Conservation (phyloP, 2,888 invertebrate genomes). For the Stegophylla sp. region DNA sequence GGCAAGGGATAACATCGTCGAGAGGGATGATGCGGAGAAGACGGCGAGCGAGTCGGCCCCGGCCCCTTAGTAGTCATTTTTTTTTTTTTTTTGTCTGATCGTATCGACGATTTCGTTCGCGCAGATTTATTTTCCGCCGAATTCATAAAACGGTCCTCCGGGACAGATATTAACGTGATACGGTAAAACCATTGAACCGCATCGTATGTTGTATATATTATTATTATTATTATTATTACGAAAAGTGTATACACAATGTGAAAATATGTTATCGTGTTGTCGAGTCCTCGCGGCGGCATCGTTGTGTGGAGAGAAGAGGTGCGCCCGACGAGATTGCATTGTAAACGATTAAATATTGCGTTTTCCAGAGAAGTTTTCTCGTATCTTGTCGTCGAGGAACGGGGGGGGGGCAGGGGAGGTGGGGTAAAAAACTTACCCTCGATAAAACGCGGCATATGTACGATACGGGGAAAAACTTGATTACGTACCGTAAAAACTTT, state of each 20-base stretch:
- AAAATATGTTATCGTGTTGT: slow-evolving; percentile 14
- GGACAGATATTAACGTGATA: slow-evolving; percentile 34
- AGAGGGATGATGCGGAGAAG: slow-evolving; percentile 44
- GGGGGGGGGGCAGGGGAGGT: too few species aligned
- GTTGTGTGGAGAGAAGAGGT: background rate
- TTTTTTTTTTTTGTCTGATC: slow-evolving; percentile 51
- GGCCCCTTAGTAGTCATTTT: too few species aligned
- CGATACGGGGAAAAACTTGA: too few species aligned
- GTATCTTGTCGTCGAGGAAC: background rate
- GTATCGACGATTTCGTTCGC: slow-evolving; percentile 49
- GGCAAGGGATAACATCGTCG: slow-evolving; percentile 53
- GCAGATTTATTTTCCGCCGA: slow-evolving; percentile 48
- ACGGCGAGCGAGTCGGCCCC: slow-evolving; percentile 36
- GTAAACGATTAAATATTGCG: background rate
- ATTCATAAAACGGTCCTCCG: slow-evolving; percentile 50
- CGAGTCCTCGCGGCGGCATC: too few species aligned
- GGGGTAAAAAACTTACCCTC: background rate
- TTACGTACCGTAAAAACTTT: too few species aligned
- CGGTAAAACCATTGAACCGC: slow-evolving; percentile 43
- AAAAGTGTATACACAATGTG: background rate
- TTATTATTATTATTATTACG: too few species aligned
- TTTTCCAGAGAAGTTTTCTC: background rate
- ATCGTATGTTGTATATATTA: background rate
- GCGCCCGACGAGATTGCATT: background rate
- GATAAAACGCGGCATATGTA: too few species aligned